Conservation (phyloP, 1,140 invertebrate species). For the Calliphora vicina region DNA sequence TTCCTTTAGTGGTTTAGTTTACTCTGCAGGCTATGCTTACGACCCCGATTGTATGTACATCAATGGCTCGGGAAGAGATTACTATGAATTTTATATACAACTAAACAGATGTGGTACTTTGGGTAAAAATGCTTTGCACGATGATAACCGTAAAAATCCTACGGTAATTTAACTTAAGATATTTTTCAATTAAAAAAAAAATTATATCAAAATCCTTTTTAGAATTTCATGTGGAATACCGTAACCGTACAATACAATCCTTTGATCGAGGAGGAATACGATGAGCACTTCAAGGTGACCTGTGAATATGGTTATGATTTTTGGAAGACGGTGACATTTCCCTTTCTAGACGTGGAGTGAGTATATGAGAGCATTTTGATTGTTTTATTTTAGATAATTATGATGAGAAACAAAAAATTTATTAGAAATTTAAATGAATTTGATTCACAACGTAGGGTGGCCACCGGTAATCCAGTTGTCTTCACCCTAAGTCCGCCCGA, state of each 20-base stretch:
- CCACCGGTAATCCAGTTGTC: slow-evolving; percentile 92
- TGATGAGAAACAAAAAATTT: neutral
- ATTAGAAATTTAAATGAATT: slow-evolving; percentile 27
- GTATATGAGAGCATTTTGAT: slow-evolving; percentile 59
- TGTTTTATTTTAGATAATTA: slow-evolving; percentile 22
- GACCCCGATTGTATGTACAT: slow-evolving; percentile 95
- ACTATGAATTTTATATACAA: slow-evolving; percentile 93
- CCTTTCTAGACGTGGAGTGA: slow-evolving; percentile 93
- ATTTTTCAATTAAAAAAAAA: neutral
- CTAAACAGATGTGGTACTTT: slow-evolving; percentile 91
- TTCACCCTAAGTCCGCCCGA: slow-evolving; percentile 92
- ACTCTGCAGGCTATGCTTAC: slow-evolving; percentile 92
- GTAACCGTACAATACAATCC: slow-evolving; percentile 94
- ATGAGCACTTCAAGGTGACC: slow-evolving; percentile 92
- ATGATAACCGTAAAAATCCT: slow-evolving; percentile 84
- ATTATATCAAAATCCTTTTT: slow-evolving; percentile 64
- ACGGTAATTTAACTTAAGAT: slow-evolving; percentile 66
- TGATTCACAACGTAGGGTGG: slow-evolving; percentile 71
- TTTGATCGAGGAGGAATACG: slow-evolving; percentile 91
- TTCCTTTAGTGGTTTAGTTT: slow-evolving; percentile 86
- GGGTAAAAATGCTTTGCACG: slow-evolving; percentile 85
- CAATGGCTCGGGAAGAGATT: slow-evolving; percentile 88
- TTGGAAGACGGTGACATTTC: slow-evolving; percentile 96
- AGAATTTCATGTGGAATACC: slow-evolving; percentile 97
- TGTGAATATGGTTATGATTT: slow-evolving; percentile 96